These are phyloP conservation scores for Drosophila pseudotakahashii DNA, from an alignment of 2,888 invertebrate genomes.

Conservation along the genomic window DNA sequence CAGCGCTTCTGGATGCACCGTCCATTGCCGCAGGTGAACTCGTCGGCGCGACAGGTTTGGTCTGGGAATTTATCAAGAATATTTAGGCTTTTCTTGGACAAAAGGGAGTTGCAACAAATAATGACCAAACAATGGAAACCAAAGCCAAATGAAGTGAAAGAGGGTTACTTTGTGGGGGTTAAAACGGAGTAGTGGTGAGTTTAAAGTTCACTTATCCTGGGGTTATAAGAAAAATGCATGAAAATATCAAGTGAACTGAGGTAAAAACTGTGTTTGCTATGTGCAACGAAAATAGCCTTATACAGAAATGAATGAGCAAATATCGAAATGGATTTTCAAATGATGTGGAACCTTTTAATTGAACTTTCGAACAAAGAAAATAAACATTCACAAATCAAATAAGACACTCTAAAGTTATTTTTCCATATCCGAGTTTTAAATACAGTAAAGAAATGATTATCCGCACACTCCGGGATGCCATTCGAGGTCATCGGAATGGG, in stretches of 20 bases:
- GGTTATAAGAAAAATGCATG: too few relatives aligned
- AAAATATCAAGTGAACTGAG: too few relatives aligned
- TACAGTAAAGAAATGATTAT: constrained; percentile 12
- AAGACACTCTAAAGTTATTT: background rate
- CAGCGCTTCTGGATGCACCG: constrained; percentile 94
- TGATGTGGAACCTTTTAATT: constrained; percentile 2
- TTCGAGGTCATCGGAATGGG: constrained; percentile 1
- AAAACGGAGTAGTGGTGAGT: too few relatives aligned
- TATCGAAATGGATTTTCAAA: too few relatives aligned
- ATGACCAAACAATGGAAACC: constrained; percentile 22
- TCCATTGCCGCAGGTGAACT: constrained; percentile 96
- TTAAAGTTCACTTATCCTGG: background rate
- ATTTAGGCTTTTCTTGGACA: constrained; percentile 11
- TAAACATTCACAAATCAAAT: background rate
- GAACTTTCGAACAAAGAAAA: background rate
- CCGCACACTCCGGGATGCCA: background rate
- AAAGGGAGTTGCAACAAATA: constrained; percentile 13
- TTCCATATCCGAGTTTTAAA: background rate
- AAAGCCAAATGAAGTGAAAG: constrained; percentile 51
- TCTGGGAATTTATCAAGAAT: constrained; percentile 85
- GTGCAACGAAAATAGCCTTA: too few relatives aligned
- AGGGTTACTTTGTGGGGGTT: background rate
- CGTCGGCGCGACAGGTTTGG: constrained; percentile 96
- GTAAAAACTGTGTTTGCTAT: too few relatives aligned
- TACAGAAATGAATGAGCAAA: too few relatives aligned